phyloP scores from a whole-genome alignment of 2,113 vertebrate genomes.

The Leptocoma aspasia region DNA sequence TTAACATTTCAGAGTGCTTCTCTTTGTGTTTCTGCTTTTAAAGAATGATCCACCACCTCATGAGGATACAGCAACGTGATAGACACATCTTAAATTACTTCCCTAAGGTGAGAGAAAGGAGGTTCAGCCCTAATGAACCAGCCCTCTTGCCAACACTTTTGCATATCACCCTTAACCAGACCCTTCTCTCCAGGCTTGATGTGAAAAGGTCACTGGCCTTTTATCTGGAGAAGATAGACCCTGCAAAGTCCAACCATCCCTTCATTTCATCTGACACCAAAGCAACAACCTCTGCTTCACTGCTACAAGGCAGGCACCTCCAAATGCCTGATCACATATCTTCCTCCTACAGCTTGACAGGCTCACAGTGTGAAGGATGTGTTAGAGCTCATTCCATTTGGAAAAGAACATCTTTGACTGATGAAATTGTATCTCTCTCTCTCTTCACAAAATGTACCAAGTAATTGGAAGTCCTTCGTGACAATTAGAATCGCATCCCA shows the following conservation, averaged over 20 bases:
- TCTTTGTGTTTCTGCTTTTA: not conserved
- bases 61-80: not conserved
- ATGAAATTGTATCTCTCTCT: not conserved
- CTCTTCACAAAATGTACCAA: not conserved
- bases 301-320: not conserved
- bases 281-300: not conserved
- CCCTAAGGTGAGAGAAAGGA: constrained; percentile 3
- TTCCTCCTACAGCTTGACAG: constrained; percentile 9
- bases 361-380: not conserved
- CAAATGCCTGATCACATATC: not conserved
- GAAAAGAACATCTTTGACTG: not conserved
- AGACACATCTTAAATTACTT: constrained; percentile 29
- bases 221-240: constrained; percentile 36
- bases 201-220: constrained; percentile 36
- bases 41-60: not conserved
- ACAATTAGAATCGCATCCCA: not conserved
- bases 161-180: constrained; percentile 2
- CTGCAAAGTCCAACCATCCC: not conserved
- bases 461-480: not conserved
- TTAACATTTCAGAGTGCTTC: not conserved
- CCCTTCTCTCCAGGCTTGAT: not conserved
- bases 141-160: constrained; percentile 6
- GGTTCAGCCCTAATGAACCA: not conserved
- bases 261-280: constrained; percentile 10
- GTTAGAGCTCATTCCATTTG: constrained; percentile 10